A percentile compares a stretch with the other conserved stretches of the same genome.
Evolutionary conservation across 2,888 invertebrate species (phyloP).

Genomic region (Drosophila siamana): DNA sequence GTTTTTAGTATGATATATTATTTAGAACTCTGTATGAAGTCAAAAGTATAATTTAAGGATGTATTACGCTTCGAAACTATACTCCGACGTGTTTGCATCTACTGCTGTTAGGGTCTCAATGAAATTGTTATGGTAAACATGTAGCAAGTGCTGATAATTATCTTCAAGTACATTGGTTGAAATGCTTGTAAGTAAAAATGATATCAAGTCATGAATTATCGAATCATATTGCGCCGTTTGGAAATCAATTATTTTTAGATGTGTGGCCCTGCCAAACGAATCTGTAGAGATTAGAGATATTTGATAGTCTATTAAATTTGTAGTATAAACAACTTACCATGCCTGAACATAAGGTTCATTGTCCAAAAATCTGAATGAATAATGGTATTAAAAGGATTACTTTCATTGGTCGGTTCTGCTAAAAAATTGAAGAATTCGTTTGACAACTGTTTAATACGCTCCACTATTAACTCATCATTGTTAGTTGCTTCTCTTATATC

Average conservation of each 20-base stretch:
- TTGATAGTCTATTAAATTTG: neutral
- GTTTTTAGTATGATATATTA: neutral
- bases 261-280: conserved; percentile 25
- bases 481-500: conserved; percentile 55
- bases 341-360: conserved; percentile 69
- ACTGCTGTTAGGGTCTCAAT: conserved; percentile 32
- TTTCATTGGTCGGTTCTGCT: conserved; percentile 40
- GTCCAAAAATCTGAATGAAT: conserved; percentile 66
- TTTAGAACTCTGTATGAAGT: neutral
- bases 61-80: conserved; percentile 47
- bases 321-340: conserved; percentile 42
- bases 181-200: conserved; percentile 69
- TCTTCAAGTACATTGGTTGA: conserved; percentile 52
- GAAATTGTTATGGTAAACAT: conserved; percentile 47
- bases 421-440: conserved; percentile 55
- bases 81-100: conserved; percentile 24
- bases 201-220: conserved; percentile 64
- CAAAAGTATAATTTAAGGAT: neutral
- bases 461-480: conserved; percentile 38
- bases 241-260: conserved; percentile 65
- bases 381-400: conserved; percentile 55
- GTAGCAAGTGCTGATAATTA: conserved; percentile 53
- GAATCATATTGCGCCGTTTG: conserved; percentile 70
- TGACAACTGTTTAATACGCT: conserved; percentile 38
- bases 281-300: conserved; percentile 30